Base-by-base conservation (phyloP, 64 coral and sea anemone species). In the Hydrozoanthus tunicans region DNA sequence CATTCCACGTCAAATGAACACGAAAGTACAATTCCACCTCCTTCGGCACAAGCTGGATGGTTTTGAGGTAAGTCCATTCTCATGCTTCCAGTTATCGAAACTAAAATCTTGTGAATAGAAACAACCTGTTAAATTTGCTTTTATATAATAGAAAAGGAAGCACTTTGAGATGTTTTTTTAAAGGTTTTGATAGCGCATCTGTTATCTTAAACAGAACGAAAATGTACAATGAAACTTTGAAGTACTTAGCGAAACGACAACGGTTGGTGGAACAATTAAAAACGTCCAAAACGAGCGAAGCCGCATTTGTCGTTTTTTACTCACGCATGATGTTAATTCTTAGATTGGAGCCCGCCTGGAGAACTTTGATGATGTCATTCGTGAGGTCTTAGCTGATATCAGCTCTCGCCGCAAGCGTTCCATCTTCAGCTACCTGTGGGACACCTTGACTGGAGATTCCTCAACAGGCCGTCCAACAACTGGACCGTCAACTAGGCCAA, bases 1-100 rank as follows among this genome's bases (percentile, higher is more conserved):
- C 60, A 25, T 96, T 65, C 95, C 95, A n/a, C 89, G 95, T n/a
- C 91, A 96, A 79, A 62, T 91, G 51, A 94, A 96, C 15, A 56
- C 92, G 57, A 74, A 73, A 17, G 53, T 96, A 6, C 95, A 51
- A 4, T 5, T 94, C 17, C 82, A 93, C 53, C 9, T 96, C 7
- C 58, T 96, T 61, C 89, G 90, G 4, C 80, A 91, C 68, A 62
- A 26, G n/a, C 6, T 92, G 17, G 85, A 91, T 5, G 75, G 75
- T 2, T 74, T 92, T 12, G 92, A 96, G 95, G 95, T 96, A 64
- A 90, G 73, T 5, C 3, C 4, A 9, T 56, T 58, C 32, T 43
- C 32, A 43, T 43, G 32, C 32, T 43, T 43, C 32, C 32, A 43
- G 32, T 43, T 43, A 43, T 43, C 32, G 32, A 43, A 43, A 43